Evolutionary conservation across 1,140 invertebrate species (phyloP).

Genomic region (Drosophila repletoides): DNA sequence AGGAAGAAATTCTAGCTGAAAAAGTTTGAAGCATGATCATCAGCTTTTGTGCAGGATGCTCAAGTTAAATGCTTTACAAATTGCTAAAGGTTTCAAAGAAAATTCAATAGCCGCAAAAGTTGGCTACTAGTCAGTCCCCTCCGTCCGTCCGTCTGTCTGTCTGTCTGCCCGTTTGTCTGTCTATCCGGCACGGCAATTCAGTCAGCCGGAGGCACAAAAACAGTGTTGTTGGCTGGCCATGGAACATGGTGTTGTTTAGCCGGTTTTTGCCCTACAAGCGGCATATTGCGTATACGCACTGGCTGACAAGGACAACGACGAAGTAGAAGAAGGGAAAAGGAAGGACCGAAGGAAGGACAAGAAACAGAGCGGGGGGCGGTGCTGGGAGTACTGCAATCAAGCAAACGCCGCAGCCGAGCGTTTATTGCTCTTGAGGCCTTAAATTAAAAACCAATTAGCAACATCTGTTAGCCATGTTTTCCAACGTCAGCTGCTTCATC

Average conservation of each 20-base stretch:
- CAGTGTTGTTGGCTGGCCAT: slow-evolving; percentile 5
- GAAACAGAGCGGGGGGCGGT: not conserved
- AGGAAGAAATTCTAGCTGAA: too few relatives aligned
- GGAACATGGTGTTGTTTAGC: not conserved
- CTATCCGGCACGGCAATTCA: slow-evolving; percentile 25
- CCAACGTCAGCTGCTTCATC: slow-evolving; percentile 20
- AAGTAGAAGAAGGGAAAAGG: not conserved
- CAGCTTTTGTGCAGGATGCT: slow-evolving; percentile 11
- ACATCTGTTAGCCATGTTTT: slow-evolving; percentile 56
- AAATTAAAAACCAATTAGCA: slow-evolving; percentile 64
- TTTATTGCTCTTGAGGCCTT: slow-evolving; percentile 61
- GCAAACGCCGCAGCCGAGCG: slow-evolving; percentile 18
- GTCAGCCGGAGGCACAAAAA: slow-evolving; percentile 27
- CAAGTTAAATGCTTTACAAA: slow-evolving; percentile 41
- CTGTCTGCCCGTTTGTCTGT: slow-evolving; percentile 8
- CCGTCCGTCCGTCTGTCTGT: not conserved
- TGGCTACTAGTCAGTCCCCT: not conserved
- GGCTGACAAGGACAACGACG: slow-evolving; percentile 14
- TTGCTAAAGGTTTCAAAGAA: slow-evolving; percentile 39
- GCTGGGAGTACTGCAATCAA: slow-evolving; percentile 21
- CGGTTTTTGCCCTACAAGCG: slow-evolving; percentile 16
- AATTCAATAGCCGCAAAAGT: slow-evolving; percentile 48
- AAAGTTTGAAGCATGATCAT: slow-evolving; percentile 19
- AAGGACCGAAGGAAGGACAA: not conserved
- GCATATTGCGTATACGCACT: slow-evolving; percentile 44